Percentiles rank a stretch among this genome's conserved stretches.
These are phyloP conservation scores for Adelosebastes latens DNA, from an alignment of 2,797 vertebrate genomes.

Conservation along the genomic window DNA sequence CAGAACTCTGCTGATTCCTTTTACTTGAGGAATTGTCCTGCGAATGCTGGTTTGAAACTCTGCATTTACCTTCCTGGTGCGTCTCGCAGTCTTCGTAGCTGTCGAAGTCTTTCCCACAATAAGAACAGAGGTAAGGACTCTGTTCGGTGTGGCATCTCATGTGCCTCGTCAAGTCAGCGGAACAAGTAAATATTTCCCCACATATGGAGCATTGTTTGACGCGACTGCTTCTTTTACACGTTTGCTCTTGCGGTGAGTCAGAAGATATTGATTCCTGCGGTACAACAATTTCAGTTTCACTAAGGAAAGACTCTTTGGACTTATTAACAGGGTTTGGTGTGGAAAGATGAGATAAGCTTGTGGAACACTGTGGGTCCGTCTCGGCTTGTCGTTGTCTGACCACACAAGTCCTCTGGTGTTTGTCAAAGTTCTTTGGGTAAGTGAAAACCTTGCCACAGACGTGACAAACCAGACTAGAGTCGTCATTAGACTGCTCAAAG, in stretches of 20 bases:
- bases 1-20: not conserved
- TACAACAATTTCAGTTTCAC: not conserved
- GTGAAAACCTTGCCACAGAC: constrained; percentile 28
- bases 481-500: not conserved
- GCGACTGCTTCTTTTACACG: constrained; percentile 18
- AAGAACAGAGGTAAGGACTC: not conserved
- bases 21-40: not conserved
- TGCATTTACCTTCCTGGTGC: constrained; percentile 19
- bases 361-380: not conserved
- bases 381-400: constrained; percentile 10
- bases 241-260: not conserved
- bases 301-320: not conserved
- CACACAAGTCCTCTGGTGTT: constrained; percentile 42
- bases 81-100: constrained; percentile 1
- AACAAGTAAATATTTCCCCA: constrained; percentile 17
- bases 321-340: not conserved
- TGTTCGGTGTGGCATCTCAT: constrained; percentile 18
- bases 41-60: not conserved
- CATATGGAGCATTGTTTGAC: constrained; percentile 33
- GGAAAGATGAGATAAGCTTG: not conserved
- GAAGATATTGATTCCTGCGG: not conserved
- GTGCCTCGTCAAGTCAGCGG: constrained; percentile 33
- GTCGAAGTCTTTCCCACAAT: constrained; percentile 34
- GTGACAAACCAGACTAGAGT: constrained; percentile 11
- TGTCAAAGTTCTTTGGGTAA: constrained; percentile 21